Percentiles rank a stretch among this genome's conserved stretches.
Conservation (phyloP, 2,888 invertebrate genomes). For the Seladonia tumulorum region DNA sequence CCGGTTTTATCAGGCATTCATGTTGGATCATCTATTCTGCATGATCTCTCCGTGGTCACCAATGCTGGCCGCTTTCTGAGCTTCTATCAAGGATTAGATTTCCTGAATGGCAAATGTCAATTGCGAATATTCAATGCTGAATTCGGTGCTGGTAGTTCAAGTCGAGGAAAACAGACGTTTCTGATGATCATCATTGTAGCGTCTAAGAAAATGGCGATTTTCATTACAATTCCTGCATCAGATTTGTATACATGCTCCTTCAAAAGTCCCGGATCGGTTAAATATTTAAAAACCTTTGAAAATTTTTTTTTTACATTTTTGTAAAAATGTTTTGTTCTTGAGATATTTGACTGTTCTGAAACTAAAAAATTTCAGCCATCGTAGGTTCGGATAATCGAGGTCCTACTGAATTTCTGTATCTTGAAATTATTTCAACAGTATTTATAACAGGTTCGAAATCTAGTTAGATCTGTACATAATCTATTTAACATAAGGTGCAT, state of each 20-base stretch:
- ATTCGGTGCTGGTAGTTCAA: neutral
- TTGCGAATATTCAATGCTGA: neutral
- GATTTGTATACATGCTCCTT: too few species aligned
- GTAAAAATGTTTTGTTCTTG: too few species aligned
- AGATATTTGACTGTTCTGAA: too few species aligned
- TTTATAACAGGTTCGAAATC: neutral
- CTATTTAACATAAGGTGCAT: neutral
- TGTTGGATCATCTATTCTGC: constrained; percentile 10
- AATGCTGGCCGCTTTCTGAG: neutral
- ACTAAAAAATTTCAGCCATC: too few species aligned
- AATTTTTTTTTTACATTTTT: too few species aligned
- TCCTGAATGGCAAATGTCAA: neutral
- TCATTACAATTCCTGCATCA: too few species aligned
- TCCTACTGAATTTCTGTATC: too few species aligned
- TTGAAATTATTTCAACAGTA: too few species aligned
- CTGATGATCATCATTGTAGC: neutral
- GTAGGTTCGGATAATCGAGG: too few species aligned
- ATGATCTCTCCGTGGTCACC: constrained; percentile 3
- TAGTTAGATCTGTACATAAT: neutral
- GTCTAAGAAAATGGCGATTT: too few species aligned
- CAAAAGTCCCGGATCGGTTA: too few species aligned
- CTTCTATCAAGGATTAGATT: neutral
- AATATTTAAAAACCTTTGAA: too few species aligned
- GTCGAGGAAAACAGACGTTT: neutral
- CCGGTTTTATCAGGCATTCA: constrained; percentile 16